Percentiles rank a stretch among this genome's conserved stretches.
Conservation (phyloP, 2,113 vertebrate species). For the Cottus gobio region DNA sequence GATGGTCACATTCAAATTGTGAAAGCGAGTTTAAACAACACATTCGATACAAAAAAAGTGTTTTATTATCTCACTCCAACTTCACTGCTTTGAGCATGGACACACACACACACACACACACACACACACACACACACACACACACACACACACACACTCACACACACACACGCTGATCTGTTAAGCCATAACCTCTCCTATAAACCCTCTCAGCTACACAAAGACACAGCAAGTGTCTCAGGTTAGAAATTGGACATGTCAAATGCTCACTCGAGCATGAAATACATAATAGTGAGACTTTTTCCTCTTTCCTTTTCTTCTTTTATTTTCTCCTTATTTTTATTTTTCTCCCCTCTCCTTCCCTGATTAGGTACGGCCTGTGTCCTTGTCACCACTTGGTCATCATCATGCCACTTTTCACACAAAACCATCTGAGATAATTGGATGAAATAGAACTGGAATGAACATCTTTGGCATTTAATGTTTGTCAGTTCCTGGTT, state of each 20-base stretch:
- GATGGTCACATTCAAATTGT: slow-evolving; percentile 41
- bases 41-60: slow-evolving; percentile 26
- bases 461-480: neutral
- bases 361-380: neutral
- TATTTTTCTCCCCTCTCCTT: neutral
- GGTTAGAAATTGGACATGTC: slow-evolving; percentile 67
- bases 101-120: slow-evolving; percentile 4
- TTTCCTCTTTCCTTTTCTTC: slow-evolving; percentile 12
- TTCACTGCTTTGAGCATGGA: slow-evolving; percentile 4
- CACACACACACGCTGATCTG: slow-evolving; percentile 18
- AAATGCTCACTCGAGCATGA: slow-evolving; percentile 56
- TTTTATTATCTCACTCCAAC: slow-evolving; percentile 28
- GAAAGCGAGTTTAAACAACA: slow-evolving; percentile 50
- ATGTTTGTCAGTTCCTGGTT: neutral
- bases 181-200: slow-evolving; percentile 44
- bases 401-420: neutral
- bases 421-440: neutral
- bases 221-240: slow-evolving; percentile 53
- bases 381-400: neutral
- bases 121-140: no score
- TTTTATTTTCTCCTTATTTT: slow-evolving; percentile 18
- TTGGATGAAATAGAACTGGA: neutral
- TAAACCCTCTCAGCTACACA: slow-evolving; percentile 49
- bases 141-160: slow-evolving; percentile 19
- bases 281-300: slow-evolving; percentile 58